Conservation (phyloP, 2,888 invertebrate genomes). For the Macrophya annulata region DNA sequence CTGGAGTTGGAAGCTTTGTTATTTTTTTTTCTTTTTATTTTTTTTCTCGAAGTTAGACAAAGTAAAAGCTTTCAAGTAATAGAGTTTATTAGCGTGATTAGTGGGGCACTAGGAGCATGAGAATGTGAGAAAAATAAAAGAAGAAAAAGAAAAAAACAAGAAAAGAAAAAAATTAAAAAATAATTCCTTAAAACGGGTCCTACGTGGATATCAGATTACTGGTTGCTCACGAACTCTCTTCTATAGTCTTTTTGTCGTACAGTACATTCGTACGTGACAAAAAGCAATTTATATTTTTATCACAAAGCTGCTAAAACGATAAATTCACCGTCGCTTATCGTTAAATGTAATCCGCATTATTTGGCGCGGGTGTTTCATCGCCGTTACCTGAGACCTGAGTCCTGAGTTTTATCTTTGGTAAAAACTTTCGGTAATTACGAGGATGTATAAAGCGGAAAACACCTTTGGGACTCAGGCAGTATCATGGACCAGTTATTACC, state of each 20-base stretch:
- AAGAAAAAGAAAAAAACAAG: not conserved
- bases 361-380: constrained; percentile 6
- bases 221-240: not conserved
- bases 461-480: constrained; percentile 5
- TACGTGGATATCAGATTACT: not conserved
- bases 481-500: constrained; percentile 34
- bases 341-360: constrained; percentile 33
- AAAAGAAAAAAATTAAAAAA: not conserved
- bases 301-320: not conserved
- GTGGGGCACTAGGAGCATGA: not conserved
- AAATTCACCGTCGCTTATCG: constrained; percentile 27
- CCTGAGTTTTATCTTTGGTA: constrained; percentile 22
- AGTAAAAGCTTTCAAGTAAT: not conserved
- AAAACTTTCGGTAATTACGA: constrained; percentile 18
- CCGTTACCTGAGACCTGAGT: constrained; percentile 1
- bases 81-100: constrained; percentile 22
- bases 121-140: not conserved
- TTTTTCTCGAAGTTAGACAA: not conserved
- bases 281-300: not conserved
- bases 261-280: constrained; percentile 5
- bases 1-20: not conserved
- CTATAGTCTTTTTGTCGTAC: not conserved
- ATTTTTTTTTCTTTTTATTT: not conserved
- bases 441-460: constrained; percentile 34
- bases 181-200: not conserved